Percentiles rank a stretch among this genome's conserved stretches.
phyloP scores from a whole-genome alignment of 2,888 invertebrate genomes.

The Mythimna loreyi region DNA sequence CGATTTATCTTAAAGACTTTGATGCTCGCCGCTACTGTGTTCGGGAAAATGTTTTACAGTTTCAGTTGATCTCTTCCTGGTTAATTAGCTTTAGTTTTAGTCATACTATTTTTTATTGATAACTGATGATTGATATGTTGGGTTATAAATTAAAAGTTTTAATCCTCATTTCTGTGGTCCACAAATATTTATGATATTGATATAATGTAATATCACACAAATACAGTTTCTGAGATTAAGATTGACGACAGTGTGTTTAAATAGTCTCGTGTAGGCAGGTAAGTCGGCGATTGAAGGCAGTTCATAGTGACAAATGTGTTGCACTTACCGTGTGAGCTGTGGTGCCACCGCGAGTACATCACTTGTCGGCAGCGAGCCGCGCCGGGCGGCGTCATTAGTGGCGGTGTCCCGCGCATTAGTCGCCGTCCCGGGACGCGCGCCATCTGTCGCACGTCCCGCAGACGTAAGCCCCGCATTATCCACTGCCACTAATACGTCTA shows the following conservation, averaged over 20 bases:
- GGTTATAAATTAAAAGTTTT: not conserved
- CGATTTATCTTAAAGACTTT: conserved; percentile 39
- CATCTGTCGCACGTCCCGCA: conserved; percentile 40
- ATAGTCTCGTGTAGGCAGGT: not conserved
- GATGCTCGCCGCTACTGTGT: not conserved
- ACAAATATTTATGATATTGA: too few species aligned
- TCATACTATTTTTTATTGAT: not conserved
- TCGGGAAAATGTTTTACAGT: not conserved
- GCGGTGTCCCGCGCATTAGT: conserved; percentile 46
- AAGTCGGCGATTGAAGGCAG: not conserved
- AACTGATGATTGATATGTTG: too few species aligned
- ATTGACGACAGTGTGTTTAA: not conserved
- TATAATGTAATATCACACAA: not conserved
- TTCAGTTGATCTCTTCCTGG: conserved; percentile 15
- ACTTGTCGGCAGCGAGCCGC: not conserved
- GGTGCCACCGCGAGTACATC: conserved; percentile 7
- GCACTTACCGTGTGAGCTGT: not conserved
- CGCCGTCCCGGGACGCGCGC: conserved; percentile 12
- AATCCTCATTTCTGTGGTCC: not conserved
- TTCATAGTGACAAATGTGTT: conserved; percentile 2
- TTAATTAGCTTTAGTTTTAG: not conserved
- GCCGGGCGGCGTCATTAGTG: conserved; percentile 18
- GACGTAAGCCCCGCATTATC: conserved; percentile 44
- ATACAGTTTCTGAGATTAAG: not conserved
- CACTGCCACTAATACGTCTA: conserved; percentile 29